Evolutionary conservation across 1,140 invertebrate genomes (phyloP), one percentile per base, ranked within the genome.

Genomic region (Globodera ellingtonae): DNA sequence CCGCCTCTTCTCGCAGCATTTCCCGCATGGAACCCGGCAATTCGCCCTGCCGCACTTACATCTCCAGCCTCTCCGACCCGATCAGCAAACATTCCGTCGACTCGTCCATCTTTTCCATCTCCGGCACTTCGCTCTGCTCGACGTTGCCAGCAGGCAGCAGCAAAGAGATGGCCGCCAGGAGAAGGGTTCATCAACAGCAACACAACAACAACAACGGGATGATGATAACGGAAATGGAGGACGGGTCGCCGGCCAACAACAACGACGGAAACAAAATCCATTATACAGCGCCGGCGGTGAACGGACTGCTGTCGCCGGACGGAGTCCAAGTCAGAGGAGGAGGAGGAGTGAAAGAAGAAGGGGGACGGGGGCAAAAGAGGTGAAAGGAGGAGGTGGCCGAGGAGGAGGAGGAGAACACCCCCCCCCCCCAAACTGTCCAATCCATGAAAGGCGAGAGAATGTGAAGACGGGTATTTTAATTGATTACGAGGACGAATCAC

Each of bases 61-160:
- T 70, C 24, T 70, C 67, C 67, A 35, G 6, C 67, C 8, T 10
- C 21, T 35, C 67, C 9, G 67, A 70, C 9, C 8, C 18, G 67
- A 10, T 44, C 67, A 70, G 67, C 46, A 35, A 70, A n/a, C 67
- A 62, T 2, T 70, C 67, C 13, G 67, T 70, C 4, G 46, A n/a
- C 6, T 70, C 67, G 24, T 70, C 67, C 67, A 47, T 47, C 24
- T 70, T 70, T 70, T 70, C 67, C 35, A 35, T 70, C 9, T 70
- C 67, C n/a, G 67, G 35, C 46, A 70, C 67, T 24, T 70, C 67
- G 67, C n/a, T 70, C n/a, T 9, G 67, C 18, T 70, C 67, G n/a
- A 18, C 67, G 18, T 15, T 44, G 8, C 35, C 46, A 18, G 35
- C 67, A 21, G 18, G 66, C 8, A n/a, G 66, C 10, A 69, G 66